Percentiles rank a stretch among this genome's conserved stretches.
Conservation (phyloP, 1,140 invertebrate species). For the Metopolophium dirhodum region DNA sequence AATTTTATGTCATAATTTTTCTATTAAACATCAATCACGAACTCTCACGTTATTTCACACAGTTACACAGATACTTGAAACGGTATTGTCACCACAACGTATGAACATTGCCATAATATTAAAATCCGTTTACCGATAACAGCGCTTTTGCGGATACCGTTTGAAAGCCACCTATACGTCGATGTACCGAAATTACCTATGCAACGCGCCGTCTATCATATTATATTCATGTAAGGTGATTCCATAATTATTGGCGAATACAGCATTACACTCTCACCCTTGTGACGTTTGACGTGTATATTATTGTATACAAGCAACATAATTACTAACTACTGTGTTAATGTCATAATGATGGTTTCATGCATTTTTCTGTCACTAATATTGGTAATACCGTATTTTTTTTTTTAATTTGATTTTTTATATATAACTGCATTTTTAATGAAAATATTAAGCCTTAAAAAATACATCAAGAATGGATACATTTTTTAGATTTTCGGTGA, state of each 20-base stretch:
- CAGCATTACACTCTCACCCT: neutral
- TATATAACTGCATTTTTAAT: neutral
- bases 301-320: neutral
- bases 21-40: neutral
- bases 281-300: neutral
- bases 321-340: too few relatives aligned
- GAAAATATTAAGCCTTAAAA: neutral
- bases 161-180: neutral
- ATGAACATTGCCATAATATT: neutral
- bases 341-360: neutral
- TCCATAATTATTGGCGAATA: neutral
- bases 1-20: neutral
- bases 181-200: neutral
- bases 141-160: neutral
- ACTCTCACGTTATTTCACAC: too few relatives aligned
- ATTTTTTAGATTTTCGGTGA: neutral
- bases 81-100: neutral
- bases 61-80: neutral
- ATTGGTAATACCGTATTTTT: neutral
- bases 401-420: too few relatives aligned
- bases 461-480: neutral
- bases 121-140: neutral
- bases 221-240: neutral
- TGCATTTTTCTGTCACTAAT: neutral
- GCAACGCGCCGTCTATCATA: neutral